Evolutionary conservation across 1,140 invertebrate species (phyloP), one percentile per base, ranked within the genome.

Genomic region (Drosophila parvula): DNA sequence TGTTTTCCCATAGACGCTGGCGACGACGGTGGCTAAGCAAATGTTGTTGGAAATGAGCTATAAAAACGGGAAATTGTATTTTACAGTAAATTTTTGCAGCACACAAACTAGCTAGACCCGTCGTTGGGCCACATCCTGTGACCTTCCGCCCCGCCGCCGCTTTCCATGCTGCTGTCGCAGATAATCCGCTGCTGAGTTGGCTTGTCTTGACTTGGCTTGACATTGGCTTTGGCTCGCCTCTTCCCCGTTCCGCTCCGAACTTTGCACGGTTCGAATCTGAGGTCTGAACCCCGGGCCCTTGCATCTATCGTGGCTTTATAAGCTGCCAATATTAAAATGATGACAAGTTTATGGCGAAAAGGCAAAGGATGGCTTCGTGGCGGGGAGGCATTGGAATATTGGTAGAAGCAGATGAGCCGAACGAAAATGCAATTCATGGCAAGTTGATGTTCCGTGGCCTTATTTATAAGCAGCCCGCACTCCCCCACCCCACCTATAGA

Each of bases 311-410:
- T 83, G 77, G 78, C 84, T 89, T 77, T 89, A 89, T 89, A 89
- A 89, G 84, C 84, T 89, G 84, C 84, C 84, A 89, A 89, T 89
- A 89, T 89, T 89, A 89, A 89, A 89, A 90, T 89, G 78, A 89
- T 89, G 84, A 89, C 85, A 89, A 84, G 84, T 86, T 88, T 86
- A 86, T 83, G 79, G 84, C 67, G 71, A 86, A 75, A 78, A 64
- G 69, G 74, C 69, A 64, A 53, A 64, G 45, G 45, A 47, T 9
- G 62, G 50, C 57, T 62, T 51, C 57, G 56, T 43, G 45, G 60
- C 18, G 22, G 53, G 30, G 45, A 27, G 40, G 43, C 48, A 36
- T 18, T 27, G 51, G 36, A 34, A 36, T 12, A 71, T 43, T 48
- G 65, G 53, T 12, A 22, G 56, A 11, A 71, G 44, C 64, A 58